Base-by-base conservation (phyloP, 2,888 invertebrate species). In the Hypomecis atomaria region DNA sequence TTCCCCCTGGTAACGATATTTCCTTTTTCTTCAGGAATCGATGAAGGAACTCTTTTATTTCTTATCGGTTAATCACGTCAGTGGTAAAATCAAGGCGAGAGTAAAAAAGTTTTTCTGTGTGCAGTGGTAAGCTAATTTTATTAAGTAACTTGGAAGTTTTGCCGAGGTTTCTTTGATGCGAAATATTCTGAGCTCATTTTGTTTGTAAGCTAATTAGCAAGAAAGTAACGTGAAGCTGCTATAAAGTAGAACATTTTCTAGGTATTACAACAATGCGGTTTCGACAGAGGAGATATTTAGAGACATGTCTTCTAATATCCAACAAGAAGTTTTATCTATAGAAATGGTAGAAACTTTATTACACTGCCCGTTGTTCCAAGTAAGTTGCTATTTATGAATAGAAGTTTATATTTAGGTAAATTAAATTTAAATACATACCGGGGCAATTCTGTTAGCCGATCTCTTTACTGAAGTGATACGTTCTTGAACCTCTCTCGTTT, bases 11-110 rank as follows among this genome's bases (percentile, higher is more conserved):
- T 59, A 58, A 59, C 54, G 58, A 56, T 59, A 49, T 58, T 61
- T 56, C 7, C 57, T 43, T 67, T 62, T 54, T 53, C 73, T 75
- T 64, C 59, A 92, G 92, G 90, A 89, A 75, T 86, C 90, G 53
- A 92, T 92, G 89, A 80, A 87, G 62, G 90, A 92, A 73, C 78
- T 92, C 62, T 90, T 90, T 77, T 92, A 91, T 77, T 92, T 92
- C 70, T 80, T 92, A 59, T 84, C 89, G 4, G 90, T 87, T 55
- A 92, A 92, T 78, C 87, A 85, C 63, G 90, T 92, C 38, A 89
- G 88, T 71, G 75, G 78, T 23, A 91, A 89, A 86, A 92, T 92
- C 64, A 92, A 90, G 71, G 79, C 83, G 23, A 79, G 92, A 49
- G 91, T 92, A 43, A 81, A 85, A 72, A 92, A 92, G 75, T 92